Evolutionary conservation across 2,113 vertebrate species (phyloP).

Genomic region (Osmerus mordax): DNA sequence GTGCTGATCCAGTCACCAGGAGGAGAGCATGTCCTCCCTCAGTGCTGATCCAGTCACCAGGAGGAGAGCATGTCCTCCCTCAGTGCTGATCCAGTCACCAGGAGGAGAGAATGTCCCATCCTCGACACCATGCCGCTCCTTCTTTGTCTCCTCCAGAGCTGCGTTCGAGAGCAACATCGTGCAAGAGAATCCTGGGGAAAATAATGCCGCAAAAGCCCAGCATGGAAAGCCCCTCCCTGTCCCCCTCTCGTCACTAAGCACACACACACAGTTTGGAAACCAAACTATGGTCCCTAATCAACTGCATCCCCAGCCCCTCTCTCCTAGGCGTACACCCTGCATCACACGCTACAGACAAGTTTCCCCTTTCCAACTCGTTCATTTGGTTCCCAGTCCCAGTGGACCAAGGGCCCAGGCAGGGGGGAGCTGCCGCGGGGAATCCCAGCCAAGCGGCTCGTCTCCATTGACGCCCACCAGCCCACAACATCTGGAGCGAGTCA

Average conservation of each 20-base stretch:
- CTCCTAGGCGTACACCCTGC: slow-evolving; percentile 25
- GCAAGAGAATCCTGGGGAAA: slow-evolving; percentile 55
- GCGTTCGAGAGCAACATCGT: slow-evolving; percentile 50
- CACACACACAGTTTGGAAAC: slow-evolving; percentile 21
- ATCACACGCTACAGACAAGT: slow-evolving; percentile 8
- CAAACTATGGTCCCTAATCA: slow-evolving; percentile 50
- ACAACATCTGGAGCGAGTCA: slow-evolving; percentile 60
- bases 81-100: slow-evolving; percentile 20
- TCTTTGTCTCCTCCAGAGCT: slow-evolving; percentile 62
- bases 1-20: slow-evolving; percentile 28
- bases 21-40: slow-evolving; percentile 33
- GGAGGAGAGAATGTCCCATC: slow-evolving; percentile 42
- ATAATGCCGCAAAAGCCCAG: slow-evolving; percentile 62
- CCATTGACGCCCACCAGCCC: slow-evolving; percentile 48
- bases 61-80: too few species aligned
- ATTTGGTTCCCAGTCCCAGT: slow-evolving; percentile 25
- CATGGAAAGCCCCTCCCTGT: too few species aligned
- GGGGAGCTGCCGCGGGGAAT: slow-evolving; percentile 4
- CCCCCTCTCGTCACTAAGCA: too few species aligned
- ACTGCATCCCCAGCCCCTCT: slow-evolving; percentile 17
- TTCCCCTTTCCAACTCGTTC: slow-evolving; percentile 28
- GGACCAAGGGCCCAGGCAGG: slow-evolving; percentile 1
- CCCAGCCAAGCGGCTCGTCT: slow-evolving; percentile 18
- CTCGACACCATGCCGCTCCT: slow-evolving; percentile 32
- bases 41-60: too few species aligned